A percentile compares a stretch with the other conserved stretches of the same genome.
Conservation (phyloP, 1,140 invertebrate genomes). For the Colletes gigas region DNA sequence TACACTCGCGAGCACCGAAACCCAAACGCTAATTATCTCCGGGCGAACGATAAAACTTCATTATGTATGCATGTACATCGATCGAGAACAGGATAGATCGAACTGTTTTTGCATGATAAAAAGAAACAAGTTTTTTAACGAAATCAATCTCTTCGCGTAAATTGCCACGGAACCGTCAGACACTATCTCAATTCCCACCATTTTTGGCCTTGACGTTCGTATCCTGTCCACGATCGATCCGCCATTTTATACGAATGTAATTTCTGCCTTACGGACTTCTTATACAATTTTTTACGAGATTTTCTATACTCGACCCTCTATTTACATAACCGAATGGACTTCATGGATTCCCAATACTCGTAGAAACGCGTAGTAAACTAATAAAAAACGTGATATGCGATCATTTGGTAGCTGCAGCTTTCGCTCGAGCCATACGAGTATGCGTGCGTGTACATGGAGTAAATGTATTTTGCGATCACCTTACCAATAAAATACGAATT, state of each 20-base stretch:
- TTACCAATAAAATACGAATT: slow-evolving; percentile 1
- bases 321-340: background rate
- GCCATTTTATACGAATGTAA: background rate
- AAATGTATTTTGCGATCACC: background rate
- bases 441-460: background rate
- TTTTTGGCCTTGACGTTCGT: background rate
- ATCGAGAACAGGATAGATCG: background rate
- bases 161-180: background rate
- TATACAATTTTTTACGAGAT: slow-evolving; percentile 8
- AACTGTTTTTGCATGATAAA: background rate
- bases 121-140: background rate
- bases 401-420: background rate
- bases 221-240: background rate
- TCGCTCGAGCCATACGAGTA: background rate
- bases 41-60: background rate
- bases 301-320: background rate
- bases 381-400: background rate
- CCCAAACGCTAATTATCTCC: slow-evolving; percentile 61
- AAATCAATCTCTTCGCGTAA: background rate
- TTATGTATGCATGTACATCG: background rate
- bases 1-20: slow-evolving; percentile 75
- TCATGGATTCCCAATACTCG: background rate
- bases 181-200: background rate
- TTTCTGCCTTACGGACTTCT: background rate
- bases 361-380: background rate